These are phyloP conservation scores for Crax fasciolata DNA, from an alignment of 2,797 vertebrate species.

Conservation along the genomic window DNA sequence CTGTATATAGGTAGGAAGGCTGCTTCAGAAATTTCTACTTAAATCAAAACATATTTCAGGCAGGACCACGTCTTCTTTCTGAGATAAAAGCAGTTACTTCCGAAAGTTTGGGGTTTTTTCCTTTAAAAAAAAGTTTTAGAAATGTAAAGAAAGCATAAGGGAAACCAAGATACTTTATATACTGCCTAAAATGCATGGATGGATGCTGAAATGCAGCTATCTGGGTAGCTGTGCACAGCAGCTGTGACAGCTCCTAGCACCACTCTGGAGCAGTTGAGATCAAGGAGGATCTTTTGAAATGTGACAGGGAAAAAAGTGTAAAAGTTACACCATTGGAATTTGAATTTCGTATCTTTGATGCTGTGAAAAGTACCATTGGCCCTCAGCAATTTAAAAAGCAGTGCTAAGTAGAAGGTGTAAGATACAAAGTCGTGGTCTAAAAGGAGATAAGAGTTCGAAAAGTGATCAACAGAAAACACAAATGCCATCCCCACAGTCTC, in stretches of 20 bases:
- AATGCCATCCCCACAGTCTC: neutral
- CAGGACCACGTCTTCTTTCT: neutral
- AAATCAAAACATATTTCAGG: neutral
- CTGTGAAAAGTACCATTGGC: neutral
- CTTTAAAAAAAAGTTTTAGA: neutral
- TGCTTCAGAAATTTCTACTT: neutral
- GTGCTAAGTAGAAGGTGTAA: neutral
- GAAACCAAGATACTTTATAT: neutral
- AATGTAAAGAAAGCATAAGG: neutral
- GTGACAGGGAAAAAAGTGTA: neutral
- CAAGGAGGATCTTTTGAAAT: neutral
- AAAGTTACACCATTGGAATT: neutral
- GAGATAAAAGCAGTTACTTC: neutral
- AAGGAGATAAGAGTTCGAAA: neutral
- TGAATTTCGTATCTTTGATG: neutral
- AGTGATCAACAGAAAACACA: neutral
- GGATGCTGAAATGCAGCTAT: neutral
- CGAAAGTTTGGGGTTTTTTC: neutral
- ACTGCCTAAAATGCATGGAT: neutral
- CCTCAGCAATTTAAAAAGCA: neutral
- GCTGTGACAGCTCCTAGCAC: constrained; percentile 8
- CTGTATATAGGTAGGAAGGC: neutral
- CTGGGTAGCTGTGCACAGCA: neutral
- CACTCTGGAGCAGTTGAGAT: neutral
- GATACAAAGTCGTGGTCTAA: neutral